A percentile compares a stretch with the other conserved stretches of the same genome.
Conservation (phyloP, 2,888 invertebrate species). For the Cosmia pyralina region DNA sequence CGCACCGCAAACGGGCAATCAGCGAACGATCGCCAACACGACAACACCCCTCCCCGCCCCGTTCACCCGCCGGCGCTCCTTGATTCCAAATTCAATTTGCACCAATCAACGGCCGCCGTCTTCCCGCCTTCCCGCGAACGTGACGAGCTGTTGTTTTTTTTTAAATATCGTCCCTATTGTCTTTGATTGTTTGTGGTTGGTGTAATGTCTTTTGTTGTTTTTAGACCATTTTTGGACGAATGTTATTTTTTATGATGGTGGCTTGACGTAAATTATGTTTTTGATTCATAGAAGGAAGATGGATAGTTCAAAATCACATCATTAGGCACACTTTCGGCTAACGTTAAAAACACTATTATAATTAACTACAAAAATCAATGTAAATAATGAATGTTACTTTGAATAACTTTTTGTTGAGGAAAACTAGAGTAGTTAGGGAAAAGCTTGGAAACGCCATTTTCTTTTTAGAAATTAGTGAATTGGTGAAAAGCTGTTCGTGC, state of each 20-base stretch:
- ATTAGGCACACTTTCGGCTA: neutral
- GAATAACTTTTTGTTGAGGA: neutral
- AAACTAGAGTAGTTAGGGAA: no score
- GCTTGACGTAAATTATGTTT: conserved; percentile 8
- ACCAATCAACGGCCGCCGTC: conserved; percentile 89
- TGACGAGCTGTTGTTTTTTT: conserved; percentile 74
- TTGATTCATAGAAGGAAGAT: neutral
- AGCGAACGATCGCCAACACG: conserved; percentile 90
- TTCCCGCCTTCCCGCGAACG: conserved; percentile 88
- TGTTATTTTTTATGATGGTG: conserved; percentile 15
- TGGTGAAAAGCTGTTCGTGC: conserved; percentile 21
- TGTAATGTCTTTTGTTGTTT: conserved; percentile 59
- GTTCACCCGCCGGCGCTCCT: conserved; percentile 72
- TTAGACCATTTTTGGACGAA: conserved; percentile 17
- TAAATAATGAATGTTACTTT: neutral
- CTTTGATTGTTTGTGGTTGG: conserved; percentile 66
- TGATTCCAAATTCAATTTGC: conserved; percentile 90
- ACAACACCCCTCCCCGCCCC: conserved; percentile 80
- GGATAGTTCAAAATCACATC: neutral
- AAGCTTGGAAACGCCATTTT: neutral
- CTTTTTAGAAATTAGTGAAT: conserved; percentile 19
- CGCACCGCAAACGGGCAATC: conserved; percentile 90
- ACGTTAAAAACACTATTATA: neutral
- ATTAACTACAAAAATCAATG: no score
- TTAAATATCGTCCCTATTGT: conserved; percentile 60